Evolutionary conservation across 2,113 vertebrate species (phyloP).

Genomic region (Prunella himalayana): DNA sequence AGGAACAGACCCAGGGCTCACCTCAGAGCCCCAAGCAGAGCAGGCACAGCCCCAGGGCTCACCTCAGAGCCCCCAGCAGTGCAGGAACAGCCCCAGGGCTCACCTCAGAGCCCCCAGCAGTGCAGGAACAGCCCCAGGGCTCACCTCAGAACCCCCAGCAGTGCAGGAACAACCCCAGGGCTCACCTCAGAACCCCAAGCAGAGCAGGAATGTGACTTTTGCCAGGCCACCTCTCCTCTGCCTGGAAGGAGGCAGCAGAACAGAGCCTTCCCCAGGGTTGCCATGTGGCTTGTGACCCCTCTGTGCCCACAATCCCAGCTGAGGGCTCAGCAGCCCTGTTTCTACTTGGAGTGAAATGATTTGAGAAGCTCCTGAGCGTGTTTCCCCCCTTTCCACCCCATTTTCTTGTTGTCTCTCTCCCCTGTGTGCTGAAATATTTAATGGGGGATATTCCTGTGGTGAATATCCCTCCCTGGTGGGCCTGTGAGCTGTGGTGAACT

Average conservation of each 20-base stretch:
- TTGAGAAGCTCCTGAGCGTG: not conserved
- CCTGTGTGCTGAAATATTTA: fast-evolving
- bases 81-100: not conserved
- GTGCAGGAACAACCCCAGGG: not conserved
- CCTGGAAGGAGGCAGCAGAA: not conserved
- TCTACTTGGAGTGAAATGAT: fast-evolving
- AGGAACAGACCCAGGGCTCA: not conserved
- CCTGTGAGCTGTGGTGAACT: not conserved
- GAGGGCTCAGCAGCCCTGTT: not conserved
- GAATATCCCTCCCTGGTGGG: too few relatives aligned
- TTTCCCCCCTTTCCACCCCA: fast-evolving
- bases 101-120: not conserved
- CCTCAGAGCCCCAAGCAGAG: not conserved
- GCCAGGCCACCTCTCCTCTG: not conserved
- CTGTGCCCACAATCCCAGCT: fast-evolving
- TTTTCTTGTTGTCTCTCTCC: not conserved
- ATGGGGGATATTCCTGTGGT: not conserved
- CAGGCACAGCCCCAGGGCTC: not conserved
- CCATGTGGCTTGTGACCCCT: fast-evolving
- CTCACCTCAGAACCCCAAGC: not conserved
- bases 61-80: not conserved
- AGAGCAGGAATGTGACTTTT: not conserved
- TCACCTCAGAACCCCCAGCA: not conserved
- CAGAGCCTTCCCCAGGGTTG: not conserved
- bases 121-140: not conserved